Evolutionary conservation across 2,888 invertebrate genomes (phyloP).

Genomic region (Epinotia bilunana): DNA sequence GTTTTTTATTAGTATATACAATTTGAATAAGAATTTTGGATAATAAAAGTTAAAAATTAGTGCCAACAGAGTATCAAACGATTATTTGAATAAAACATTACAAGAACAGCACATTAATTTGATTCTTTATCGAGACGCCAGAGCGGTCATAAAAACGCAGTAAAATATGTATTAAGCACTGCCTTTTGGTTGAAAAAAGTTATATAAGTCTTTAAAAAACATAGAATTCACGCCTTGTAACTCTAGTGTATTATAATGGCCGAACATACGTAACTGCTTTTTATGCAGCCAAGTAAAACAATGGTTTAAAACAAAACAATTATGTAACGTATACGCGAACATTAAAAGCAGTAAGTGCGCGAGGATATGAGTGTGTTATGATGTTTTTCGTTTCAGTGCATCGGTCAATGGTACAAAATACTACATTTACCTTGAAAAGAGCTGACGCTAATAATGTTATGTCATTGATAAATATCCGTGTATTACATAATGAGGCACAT

Average conservation of each 20-base stretch:
- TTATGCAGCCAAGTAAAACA: background rate
- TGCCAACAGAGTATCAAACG: background rate
- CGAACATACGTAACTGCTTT: background rate
- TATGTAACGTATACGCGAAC: background rate
- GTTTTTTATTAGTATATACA: background rate
- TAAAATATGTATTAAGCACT: background rate
- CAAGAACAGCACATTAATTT: slow-evolving; percentile 1
- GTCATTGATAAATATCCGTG: slow-evolving; percentile 12
- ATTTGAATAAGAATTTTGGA: background rate
- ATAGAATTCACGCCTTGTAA: background rate
- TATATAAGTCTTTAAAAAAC: background rate
- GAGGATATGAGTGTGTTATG: background rate
- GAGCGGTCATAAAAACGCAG: background rate
- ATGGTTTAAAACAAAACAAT: background rate
- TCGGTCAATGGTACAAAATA: slow-evolving; percentile 5
- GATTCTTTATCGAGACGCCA: slow-evolving; percentile 1
- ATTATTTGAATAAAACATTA: slow-evolving; percentile 12
- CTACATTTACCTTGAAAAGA: background rate
- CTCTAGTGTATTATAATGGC: background rate
- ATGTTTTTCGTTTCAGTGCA: background rate
- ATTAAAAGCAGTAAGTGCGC: background rate
- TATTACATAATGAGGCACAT: background rate
- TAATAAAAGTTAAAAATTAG: slow-evolving; percentile 1
- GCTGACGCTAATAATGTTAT: slow-evolving; percentile 9
- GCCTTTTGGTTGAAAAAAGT: background rate